Percentiles rank a stretch among this genome's conserved stretches.
Evolutionary conservation across 2,113 vertebrate genomes (phyloP).

Genomic region (Monopterus albus): DNA sequence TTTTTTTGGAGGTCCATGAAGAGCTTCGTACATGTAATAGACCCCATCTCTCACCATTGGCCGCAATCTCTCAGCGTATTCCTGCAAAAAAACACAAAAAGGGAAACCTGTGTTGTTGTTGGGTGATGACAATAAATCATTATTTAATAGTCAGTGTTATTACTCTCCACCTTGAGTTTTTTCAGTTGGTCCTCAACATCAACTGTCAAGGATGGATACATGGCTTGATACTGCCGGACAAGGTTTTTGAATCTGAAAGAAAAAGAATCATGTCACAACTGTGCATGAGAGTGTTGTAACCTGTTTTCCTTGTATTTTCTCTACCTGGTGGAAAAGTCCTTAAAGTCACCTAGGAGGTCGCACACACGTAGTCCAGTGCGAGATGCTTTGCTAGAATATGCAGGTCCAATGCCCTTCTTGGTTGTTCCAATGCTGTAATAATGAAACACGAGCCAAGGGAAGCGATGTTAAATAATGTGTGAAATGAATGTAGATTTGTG

Average conservation of each 20-base stretch:
- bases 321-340: slow-evolving; percentile 92
- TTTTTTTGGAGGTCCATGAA: slow-evolving; percentile 93
- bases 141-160: no score
- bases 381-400: slow-evolving; percentile 95
- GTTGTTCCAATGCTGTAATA: slow-evolving; percentile 93
- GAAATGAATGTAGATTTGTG: neutral
- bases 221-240: slow-evolving; percentile 92
- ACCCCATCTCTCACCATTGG: slow-evolving; percentile 97
- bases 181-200: slow-evolving; percentile 92
- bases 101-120: neutral
- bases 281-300: no score
- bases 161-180: slow-evolving; percentile 88
- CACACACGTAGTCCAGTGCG: slow-evolving; percentile 94
- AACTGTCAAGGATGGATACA: slow-evolving; percentile 91
- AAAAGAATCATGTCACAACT: neutral
- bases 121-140: neutral
- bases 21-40: slow-evolving; percentile 96
- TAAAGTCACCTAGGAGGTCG: slow-evolving; percentile 94
- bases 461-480: neutral
- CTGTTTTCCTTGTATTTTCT: neutral
- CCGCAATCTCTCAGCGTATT: slow-evolving; percentile 91
- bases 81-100: slow-evolving; percentile 77
- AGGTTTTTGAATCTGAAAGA: slow-evolving; percentile 91
- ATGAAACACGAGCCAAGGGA: neutral
- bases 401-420: slow-evolving; percentile 97